Base-by-base conservation (phyloP, 2,888 invertebrate species). In the Augiades crinisus region DNA sequence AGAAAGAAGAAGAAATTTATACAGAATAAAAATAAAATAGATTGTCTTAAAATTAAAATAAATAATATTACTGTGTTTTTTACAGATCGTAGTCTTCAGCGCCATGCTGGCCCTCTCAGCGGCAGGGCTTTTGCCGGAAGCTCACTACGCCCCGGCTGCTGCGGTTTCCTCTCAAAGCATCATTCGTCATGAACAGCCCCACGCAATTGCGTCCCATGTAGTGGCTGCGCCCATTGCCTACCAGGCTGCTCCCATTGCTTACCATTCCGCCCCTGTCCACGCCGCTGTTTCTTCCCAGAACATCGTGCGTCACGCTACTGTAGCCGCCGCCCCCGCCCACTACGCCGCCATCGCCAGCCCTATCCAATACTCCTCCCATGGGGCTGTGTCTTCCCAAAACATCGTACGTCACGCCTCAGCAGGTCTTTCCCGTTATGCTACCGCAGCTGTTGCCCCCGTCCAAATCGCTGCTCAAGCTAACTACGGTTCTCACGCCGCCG, bases 311-410 rank as follows among this genome's bases (percentile, higher is more conserved):
- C 78, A 73, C 54, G 78, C 75, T 55, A 22, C 30, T 4, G 62
- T 62, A 34, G 61, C 61, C 27, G 62, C 72, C 10, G 63, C 69
- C 1, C 61, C 68, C 8, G 58, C 47, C 3, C 54, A 40, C 27
- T 52, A 60, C 47, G 56, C 65, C 4, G 12, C 30, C 30, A 30
- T 30, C 12, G 63, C 69, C 27, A 68, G 67, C 14, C 70, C 70
- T 40, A 47, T 24, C 38, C 50, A 22, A 21, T 17, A 33, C 49
- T 22, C 49, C 59, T 41, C 31, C 56, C 58, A 24, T 34, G 52
- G 14, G 3, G 78, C 81, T 6, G 77, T 83, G 38, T 85, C 84
- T 24, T 81, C 81, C 16, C 82, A 82, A 58, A 79, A 70, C 68
- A 75, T 79, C 58, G 72, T 81, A 10, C 78, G 81, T 50, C 79